A percentile compares a stretch with the other conserved stretches of the same genome.
Evolutionary conservation across 2,113 vertebrate genomes (phyloP).

Genomic region (Neogale vison): DNA sequence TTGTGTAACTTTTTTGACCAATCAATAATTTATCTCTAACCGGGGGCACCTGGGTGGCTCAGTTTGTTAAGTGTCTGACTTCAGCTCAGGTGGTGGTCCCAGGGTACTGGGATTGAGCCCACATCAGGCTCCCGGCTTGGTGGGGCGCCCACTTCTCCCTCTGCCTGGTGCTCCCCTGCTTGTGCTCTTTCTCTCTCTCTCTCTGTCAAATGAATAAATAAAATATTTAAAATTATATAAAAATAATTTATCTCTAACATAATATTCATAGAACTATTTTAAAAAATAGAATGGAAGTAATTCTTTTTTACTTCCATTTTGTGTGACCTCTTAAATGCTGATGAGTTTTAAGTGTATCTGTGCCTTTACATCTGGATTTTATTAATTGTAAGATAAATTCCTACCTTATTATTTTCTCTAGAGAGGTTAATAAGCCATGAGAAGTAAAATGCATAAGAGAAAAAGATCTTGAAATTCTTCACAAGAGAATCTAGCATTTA

Average conservation of each 20-base stretch:
- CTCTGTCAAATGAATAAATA: no score
- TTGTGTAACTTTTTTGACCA: neutral
- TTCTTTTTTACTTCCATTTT: no score
- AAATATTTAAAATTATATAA: no score
- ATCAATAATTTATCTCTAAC: neutral
- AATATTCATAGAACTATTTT: neutral
- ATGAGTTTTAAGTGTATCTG: neutral
- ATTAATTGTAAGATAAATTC: neutral
- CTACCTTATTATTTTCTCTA: neutral
- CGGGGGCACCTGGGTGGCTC: no score
- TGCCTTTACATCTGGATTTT: neutral
- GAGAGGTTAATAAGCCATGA: neutral
- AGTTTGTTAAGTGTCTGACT: no score
- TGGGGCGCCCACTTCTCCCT: no score
- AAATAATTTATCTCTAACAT: neutral
- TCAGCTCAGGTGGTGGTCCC: no score
- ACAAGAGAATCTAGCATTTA: neutral
- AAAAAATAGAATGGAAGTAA: neutral
- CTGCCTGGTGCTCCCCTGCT: no score
- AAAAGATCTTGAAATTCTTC: neutral
- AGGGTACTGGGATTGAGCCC: no score
- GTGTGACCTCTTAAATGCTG: neutral
- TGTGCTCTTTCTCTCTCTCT: no score
- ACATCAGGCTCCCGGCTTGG: no score
- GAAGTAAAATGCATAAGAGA: neutral